A percentile compares a stretch with the other conserved stretches of the same genome.
Conservation (phyloP, 2,888 invertebrate species). For the Glyphotaelius pellucidus region DNA sequence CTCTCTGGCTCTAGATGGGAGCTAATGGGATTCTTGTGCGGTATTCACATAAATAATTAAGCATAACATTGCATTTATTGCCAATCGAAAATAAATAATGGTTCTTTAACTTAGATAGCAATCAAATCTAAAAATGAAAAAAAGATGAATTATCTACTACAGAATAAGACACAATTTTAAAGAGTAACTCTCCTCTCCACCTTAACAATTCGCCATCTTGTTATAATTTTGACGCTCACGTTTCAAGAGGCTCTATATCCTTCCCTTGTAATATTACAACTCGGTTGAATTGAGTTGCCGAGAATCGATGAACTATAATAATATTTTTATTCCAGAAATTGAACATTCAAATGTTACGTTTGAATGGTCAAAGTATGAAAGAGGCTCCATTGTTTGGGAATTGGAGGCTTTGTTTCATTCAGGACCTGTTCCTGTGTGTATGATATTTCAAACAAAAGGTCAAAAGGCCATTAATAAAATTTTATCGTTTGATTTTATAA, state of each 20-base stretch:
- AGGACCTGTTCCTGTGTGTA: neutral
- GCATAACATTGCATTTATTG: no score
- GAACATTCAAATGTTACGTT: neutral
- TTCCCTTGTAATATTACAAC: neutral
- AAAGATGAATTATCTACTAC: no score
- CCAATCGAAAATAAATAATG: no score
- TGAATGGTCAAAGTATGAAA: neutral
- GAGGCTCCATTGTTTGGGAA: neutral
- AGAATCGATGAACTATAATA: neutral
- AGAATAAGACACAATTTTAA: neutral
- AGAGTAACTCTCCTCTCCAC: neutral
- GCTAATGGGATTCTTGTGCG: no score
- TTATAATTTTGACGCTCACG: neutral
- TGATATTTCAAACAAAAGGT: constrained; percentile 2
- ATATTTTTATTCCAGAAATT: neutral
- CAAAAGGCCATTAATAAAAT: neutral
- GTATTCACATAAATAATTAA: no score
- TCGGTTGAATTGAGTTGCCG: neutral
- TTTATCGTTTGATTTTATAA: constrained; percentile 2
- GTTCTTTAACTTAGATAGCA: no score
- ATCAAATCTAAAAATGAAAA: no score
- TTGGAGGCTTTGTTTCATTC: neutral
- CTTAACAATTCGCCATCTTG: neutral
- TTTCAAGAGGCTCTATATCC: neutral
- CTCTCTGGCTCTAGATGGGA: no score